Evolutionary conservation across 1,140 invertebrate species (phyloP), one percentile per base, ranked within the genome.

Genomic region (Metopolophium dirhodum): DNA sequence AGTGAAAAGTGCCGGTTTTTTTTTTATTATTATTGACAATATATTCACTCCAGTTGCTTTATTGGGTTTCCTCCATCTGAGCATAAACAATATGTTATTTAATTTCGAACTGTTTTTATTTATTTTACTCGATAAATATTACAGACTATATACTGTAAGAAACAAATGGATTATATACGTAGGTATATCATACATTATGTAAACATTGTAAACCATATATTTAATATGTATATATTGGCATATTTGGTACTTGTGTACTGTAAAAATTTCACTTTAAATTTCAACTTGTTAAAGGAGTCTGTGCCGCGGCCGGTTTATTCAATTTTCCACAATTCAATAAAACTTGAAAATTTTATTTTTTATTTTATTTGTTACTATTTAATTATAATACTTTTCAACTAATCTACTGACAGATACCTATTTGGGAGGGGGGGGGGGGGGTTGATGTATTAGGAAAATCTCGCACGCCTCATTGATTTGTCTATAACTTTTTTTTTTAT

Each of bases 11-110:
- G 30, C n/a, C 14, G 30, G 61, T n/a, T 77, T 77, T 30, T 61
- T 61, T 68, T 68, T n/a, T 77, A 77, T 77, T 77, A 77, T n/a
- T 77, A 77, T 77, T 77, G 61, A 77, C 61, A 77, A n/a, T n/a
- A 77, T 77, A 77, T 77, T n/a, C 61, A 77, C 30, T n/a, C 14
- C 14, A 77, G 61, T 77, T 77, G 23, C 14, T 77, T 77, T 77
- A 77, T 77, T n/a, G 14, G 14, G 30, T 77, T 77, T 77, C 61
- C 6, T 77, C 22, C 61, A 77, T n/a, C 61, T 1, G 61, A n/a
- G 61, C n/a, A 77, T 20, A n/a, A 77, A n/a, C n/a, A 77, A 77
- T 18, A 77, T 77, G n/a, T 18, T n/a, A 77, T 77, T 77, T n/a
- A 77, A 77, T 77, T 77, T n/a, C 4, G 61, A 77, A 77, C 61